These are phyloP conservation scores for Tinea pellionella DNA, from an alignment of 2,888 invertebrate species.

Conservation along the genomic window DNA sequence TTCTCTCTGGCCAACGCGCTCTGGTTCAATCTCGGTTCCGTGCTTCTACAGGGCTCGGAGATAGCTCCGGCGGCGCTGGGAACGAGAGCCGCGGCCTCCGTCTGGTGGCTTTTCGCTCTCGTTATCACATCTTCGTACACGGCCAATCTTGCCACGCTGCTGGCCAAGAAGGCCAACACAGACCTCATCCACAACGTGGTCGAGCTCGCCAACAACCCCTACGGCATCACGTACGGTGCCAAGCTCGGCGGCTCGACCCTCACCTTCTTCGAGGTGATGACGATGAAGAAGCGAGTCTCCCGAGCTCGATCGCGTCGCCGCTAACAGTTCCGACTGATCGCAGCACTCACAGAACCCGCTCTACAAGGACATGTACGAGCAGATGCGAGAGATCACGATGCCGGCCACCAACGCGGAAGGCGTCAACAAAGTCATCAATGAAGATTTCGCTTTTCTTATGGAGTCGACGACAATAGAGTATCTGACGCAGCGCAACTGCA, in stretches of 20 bases:
- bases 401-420: slow-evolving; percentile 72
- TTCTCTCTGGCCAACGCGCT: slow-evolving; percentile 86
- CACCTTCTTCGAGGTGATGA: slow-evolving; percentile 84
- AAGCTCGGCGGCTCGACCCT: slow-evolving; percentile 87
- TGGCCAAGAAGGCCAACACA: slow-evolving; percentile 80
- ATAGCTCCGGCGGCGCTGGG: slow-evolving; percentile 90
- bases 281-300: background rate
- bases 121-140: slow-evolving; percentile 90
- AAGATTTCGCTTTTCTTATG: slow-evolving; percentile 86
- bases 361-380: slow-evolving; percentile 81
- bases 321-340: background rate
- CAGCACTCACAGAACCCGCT: slow-evolving; percentile 80
- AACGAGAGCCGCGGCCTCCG: slow-evolving; percentile 86
- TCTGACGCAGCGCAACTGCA: slow-evolving; percentile 78
- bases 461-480: slow-evolving; percentile 93
- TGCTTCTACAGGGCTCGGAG: slow-evolving; percentile 89
- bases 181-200: slow-evolving; percentile 79
- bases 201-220: slow-evolving; percentile 82
- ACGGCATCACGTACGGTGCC: slow-evolving; percentile 87
- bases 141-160: slow-evolving; percentile 90
- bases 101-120: slow-evolving; percentile 91
- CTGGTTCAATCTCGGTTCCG: slow-evolving; percentile 89
- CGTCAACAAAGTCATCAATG: slow-evolving; percentile 42
- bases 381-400: slow-evolving; percentile 75
- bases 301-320: background rate